phyloP scores from a whole-genome alignment of 1,140 invertebrate species.

The Aplysia californica region DNA sequence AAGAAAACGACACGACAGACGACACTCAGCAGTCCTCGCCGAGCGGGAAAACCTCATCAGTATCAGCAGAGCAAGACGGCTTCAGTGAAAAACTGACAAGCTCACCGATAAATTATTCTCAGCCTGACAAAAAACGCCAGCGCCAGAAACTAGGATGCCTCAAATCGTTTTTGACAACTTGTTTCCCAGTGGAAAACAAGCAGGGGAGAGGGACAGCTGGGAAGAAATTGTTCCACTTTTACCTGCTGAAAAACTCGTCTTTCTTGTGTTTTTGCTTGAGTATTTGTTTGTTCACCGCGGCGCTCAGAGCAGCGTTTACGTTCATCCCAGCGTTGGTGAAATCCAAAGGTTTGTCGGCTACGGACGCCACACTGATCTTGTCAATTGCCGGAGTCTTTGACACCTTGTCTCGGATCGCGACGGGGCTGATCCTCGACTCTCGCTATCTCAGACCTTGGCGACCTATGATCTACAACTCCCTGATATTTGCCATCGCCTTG shows the following conservation, averaged over 20 bases:
- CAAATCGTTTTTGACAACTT: constrained; percentile 7
- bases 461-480: constrained; percentile 45
- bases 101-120: background rate
- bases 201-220: constrained; percentile 1
- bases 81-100: background rate
- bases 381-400: constrained; percentile 49
- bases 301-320: constrained; percentile 45
- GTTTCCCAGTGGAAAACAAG: constrained; percentile 23
- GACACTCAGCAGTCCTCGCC: background rate
- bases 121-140: background rate
- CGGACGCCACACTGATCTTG: constrained; percentile 42
- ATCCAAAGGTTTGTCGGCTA: constrained; percentile 37
- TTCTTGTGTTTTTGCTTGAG: constrained; percentile 48
- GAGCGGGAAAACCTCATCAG: background rate
- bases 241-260: constrained; percentile 46
- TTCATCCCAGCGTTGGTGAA: constrained; percentile 52
- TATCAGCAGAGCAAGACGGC: background rate
- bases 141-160: background rate
- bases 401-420: constrained; percentile 39
- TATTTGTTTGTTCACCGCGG: constrained; percentile 46
- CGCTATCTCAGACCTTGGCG: constrained; percentile 40
- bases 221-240: constrained; percentile 38
- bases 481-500: constrained; percentile 44
- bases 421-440: constrained; percentile 46
- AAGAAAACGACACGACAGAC: background rate